Evolutionary conservation across 2,797 vertebrate species (phyloP).

Genomic region (Alca torda): DNA sequence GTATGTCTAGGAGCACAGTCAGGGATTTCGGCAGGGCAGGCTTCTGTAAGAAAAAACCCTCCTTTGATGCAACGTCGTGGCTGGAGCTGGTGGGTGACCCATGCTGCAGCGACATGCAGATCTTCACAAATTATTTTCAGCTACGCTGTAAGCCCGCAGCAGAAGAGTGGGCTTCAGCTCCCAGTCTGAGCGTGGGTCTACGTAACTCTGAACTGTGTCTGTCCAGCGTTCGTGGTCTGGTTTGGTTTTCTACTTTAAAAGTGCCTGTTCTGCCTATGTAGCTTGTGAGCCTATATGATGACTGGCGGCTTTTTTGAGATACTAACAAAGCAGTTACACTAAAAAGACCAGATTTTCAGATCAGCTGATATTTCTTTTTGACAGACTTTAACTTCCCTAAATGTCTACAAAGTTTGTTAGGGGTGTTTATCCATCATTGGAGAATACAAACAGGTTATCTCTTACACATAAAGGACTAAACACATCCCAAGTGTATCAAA

Average conservation of each 20-base stretch:
- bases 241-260: neutral
- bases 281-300: neutral
- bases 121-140: neutral
- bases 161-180: neutral
- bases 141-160: neutral
- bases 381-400: neutral
- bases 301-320: neutral
- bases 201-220: neutral
- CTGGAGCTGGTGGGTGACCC: rapidly evolving
- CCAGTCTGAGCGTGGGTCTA: neutral
- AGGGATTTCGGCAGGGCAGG: neutral
- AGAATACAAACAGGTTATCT: neutral
- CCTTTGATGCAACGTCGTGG: rapidly evolving
- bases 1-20: neutral
- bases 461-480: neutral
- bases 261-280: neutral
- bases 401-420: neutral
- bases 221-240: neutral
- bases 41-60: neutral
- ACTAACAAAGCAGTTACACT: neutral
- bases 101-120: rapidly evolving
- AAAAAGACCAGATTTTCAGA: neutral
- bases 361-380: neutral
- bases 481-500: neutral
- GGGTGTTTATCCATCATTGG: neutral